Evolutionary conservation across 2,113 vertebrate genomes (phyloP).

Genomic region (Psilopsiagon aymara): DNA sequence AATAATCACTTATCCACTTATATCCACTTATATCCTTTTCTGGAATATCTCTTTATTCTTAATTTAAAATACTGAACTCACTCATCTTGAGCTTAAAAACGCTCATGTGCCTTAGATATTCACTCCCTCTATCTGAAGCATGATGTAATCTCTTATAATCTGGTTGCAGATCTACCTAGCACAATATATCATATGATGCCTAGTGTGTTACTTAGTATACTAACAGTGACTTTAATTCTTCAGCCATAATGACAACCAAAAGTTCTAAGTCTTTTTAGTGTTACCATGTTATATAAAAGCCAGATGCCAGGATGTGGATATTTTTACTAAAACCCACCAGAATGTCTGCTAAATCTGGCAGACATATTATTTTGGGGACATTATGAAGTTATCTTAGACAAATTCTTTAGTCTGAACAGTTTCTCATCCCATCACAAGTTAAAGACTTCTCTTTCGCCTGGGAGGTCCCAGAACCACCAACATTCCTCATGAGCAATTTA

Average conservation of each 20-base stretch:
- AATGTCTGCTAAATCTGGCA: slow-evolving; percentile 32
- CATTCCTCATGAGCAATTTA: slow-evolving; percentile 6
- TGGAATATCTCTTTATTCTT: background rate
- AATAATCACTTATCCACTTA: background rate
- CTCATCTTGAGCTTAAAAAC: background rate
- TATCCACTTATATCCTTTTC: background rate
- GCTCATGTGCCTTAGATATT: background rate
- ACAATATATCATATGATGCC: background rate
- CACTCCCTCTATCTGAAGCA: background rate
- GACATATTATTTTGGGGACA: slow-evolving; percentile 12
- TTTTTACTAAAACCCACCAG: slow-evolving; percentile 25
- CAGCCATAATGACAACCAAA: background rate
- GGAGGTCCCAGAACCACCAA: slow-evolving; percentile 29
- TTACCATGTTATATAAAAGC: background rate
- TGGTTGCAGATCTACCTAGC: background rate
- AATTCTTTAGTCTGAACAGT: slow-evolving; percentile 35
- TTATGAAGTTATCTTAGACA: slow-evolving; percentile 23
- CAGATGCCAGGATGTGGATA: slow-evolving; percentile 11
- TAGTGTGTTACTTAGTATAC: background rate
- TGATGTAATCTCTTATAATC: background rate
- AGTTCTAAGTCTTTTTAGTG: background rate
- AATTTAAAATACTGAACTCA: background rate
- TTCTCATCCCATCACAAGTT: slow-evolving; percentile 8
- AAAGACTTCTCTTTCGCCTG: background rate
- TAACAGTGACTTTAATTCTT: background rate